Percentiles rank a stretch among this genome's conserved stretches.
Conservation (phyloP, 1,140 invertebrate genomes). For the Tetramorium alpestre region DNA sequence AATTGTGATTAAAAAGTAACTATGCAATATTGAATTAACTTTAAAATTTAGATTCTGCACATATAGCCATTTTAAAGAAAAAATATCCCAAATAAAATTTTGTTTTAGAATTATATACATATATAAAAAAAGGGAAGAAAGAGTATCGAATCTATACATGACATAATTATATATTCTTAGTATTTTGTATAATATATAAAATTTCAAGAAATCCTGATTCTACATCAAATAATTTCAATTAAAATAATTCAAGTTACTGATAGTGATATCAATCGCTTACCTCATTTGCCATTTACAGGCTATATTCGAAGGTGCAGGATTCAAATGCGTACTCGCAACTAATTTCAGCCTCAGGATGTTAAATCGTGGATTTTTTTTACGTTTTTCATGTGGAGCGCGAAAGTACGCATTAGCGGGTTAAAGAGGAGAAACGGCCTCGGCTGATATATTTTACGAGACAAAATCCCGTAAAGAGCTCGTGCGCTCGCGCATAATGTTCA, state of each 20-base stretch:
- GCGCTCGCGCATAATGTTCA: conserved; percentile 20
- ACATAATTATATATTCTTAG: not conserved
- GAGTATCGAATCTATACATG: not conserved
- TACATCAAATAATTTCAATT: not conserved
- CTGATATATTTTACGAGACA: conserved; percentile 28
- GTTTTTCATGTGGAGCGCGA: not conserved
- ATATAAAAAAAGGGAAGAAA: no score
- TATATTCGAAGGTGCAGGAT: no score
- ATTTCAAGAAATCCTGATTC: not conserved
- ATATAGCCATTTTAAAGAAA: not conserved
- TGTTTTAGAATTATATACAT: no score
- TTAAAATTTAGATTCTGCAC: not conserved
- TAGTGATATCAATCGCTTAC: not conserved
- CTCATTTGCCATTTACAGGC: not conserved
- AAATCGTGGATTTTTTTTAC: not conserved
- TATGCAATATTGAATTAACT: not conserved
- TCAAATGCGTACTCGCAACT: not conserved
- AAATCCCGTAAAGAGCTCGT: conserved; percentile 37
- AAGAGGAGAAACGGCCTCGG: not conserved
- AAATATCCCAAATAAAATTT: not conserved
- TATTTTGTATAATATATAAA: not conserved
- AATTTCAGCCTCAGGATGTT: not conserved
- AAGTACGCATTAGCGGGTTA: not conserved
- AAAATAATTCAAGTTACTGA: not conserved
- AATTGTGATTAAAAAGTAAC: not conserved